phyloP scores from a whole-genome alignment of 2,888 invertebrate genomes.

The Cylindroiulus punctatus region DNA sequence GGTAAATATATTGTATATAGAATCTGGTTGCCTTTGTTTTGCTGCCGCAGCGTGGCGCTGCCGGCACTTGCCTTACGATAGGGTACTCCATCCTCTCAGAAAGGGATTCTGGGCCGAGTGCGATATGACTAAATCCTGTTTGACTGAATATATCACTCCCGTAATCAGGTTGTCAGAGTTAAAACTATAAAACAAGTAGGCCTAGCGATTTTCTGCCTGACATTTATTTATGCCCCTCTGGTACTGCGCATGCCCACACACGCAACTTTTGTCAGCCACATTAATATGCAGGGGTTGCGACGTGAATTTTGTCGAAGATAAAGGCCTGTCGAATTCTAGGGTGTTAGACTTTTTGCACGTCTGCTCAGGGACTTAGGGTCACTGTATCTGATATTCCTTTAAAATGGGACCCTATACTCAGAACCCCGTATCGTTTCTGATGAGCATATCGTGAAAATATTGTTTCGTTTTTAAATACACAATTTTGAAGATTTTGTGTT shows the following conservation, averaged over 20 bases:
- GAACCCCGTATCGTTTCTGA: too few species aligned
- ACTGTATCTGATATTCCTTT: not conserved
- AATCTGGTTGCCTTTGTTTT: not conserved
- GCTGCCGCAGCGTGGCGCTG: not conserved
- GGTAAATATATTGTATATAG: not conserved
- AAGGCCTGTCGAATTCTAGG: not conserved
- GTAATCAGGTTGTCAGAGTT: constrained; percentile 45
- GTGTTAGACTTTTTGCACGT: not conserved
- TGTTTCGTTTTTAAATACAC: too few species aligned
- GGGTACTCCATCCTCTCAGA: not conserved
- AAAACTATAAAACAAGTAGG: constrained; percentile 47
- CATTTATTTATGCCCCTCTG: constrained; percentile 22
- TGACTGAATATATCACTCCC: constrained; percentile 35
- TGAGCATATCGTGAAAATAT: too few species aligned
- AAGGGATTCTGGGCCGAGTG: constrained; percentile 14
- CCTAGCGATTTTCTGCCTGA: not conserved
- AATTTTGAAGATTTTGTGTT: too few species aligned
- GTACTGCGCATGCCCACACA: not conserved
- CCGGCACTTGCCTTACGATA: not conserved
- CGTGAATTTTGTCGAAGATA: not conserved
- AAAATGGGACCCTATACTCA: too few species aligned
- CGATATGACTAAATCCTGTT: constrained; percentile 45
- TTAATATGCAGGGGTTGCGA: constrained; percentile 22
- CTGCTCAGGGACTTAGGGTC: not conserved
- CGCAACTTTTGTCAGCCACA: not conserved